phyloP scores from a whole-genome alignment of 2,113 vertebrate genomes.

The Pseudolaguvia tuberculata region DNA sequence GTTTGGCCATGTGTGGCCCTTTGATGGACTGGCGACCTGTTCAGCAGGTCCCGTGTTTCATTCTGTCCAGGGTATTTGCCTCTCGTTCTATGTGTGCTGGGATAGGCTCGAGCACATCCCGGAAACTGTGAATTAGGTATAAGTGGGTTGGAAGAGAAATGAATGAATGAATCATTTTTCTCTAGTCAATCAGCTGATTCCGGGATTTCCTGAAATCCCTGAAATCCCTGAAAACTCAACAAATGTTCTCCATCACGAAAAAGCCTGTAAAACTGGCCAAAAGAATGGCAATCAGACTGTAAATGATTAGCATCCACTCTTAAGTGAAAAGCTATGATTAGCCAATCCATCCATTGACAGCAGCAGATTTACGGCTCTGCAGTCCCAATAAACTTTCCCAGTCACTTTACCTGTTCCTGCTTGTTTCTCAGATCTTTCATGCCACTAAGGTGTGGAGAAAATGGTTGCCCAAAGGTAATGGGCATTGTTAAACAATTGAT shows the following conservation, averaged over 20 bases:
- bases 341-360: constrained; percentile 38
- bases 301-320: constrained; percentile 48
- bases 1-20: no score
- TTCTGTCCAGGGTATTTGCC: no score
- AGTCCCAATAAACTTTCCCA: constrained; percentile 18
- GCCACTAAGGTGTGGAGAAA: constrained; percentile 9
- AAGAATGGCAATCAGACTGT: constrained; percentile 40
- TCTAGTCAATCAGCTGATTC: not conserved
- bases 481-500: not conserved
- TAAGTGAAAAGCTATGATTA: constrained; percentile 47
- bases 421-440: constrained; percentile 40
- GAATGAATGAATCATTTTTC: no score
- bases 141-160: no score
- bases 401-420: constrained; percentile 38
- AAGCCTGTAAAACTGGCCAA: constrained; percentile 17
- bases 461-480: constrained; percentile 1
- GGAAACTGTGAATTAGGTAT: no score
- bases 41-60: no score
- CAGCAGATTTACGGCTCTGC: constrained; percentile 41
- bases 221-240: constrained; percentile 16
- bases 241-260: constrained; percentile 13
- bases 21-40: no score
- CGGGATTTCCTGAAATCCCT: not conserved
- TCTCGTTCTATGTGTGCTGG: no score
- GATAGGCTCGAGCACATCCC: no score